phyloP scores from a whole-genome alignment of 2,888 invertebrate species.

The Cerastis leucographa region DNA sequence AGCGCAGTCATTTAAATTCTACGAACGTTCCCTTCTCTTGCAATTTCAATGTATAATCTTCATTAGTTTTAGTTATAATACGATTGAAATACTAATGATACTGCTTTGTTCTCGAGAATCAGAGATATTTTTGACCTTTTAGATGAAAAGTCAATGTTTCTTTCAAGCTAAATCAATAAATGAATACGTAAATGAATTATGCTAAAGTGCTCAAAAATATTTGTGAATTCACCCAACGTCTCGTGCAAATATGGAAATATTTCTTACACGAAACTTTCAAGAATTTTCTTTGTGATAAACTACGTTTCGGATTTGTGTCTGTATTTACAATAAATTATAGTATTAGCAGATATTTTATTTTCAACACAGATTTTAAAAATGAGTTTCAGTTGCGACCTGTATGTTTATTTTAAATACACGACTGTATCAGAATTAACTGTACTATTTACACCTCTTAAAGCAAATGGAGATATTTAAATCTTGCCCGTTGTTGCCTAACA shows the following conservation, averaged over 20 bases:
- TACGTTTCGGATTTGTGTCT: not conserved
- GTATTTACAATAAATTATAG: not conserved
- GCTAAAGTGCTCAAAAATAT: not conserved
- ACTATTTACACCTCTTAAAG: not conserved
- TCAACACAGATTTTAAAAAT: not conserved
- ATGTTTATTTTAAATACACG: not conserved
- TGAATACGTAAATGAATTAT: constrained; percentile 30
- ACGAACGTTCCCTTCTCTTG: not conserved
- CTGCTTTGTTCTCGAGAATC: constrained; percentile 6
- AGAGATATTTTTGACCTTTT: constrained; percentile 14
- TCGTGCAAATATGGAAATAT: constrained; percentile 32
- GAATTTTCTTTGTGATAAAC: constrained; percentile 27
- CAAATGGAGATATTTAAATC: not conserved
- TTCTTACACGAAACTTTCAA: not conserved
- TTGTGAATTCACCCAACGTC: constrained; percentile 25
- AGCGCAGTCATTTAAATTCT: constrained; percentile 17
- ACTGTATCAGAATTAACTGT: not conserved
- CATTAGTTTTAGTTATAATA: constrained; percentile 18
- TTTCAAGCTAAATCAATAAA: constrained; percentile 24
- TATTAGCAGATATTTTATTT: not conserved
- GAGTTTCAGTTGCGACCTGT: not conserved
- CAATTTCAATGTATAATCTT: constrained; percentile 17
- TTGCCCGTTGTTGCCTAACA: not conserved
- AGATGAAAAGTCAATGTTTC: constrained; percentile 5
- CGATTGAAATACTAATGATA: constrained; percentile 21